Evolutionary conservation across 64 coral and sea anemone genomes (phyloP), one percentile per base, ranked within the genome.

Genomic region (Actinia equina): DNA sequence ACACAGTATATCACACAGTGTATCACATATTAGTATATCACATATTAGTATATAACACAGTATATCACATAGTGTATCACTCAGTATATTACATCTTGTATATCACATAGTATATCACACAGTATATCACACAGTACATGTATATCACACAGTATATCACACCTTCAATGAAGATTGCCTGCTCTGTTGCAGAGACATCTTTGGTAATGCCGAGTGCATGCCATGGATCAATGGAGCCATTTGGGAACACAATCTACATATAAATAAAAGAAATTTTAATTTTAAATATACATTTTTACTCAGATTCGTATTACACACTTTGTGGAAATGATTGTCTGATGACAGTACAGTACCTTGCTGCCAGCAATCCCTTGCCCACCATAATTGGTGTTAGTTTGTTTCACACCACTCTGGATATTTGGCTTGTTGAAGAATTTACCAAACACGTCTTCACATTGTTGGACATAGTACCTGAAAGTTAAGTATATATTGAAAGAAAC

Each of bases 211-310:
- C 88, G 1, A 99, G 20, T 20, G 91, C 97, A 86, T 99, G 97
- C 97, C 97, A 99, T 22, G 97, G 97, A 86, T 98, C 95, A 58
- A 99, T 99, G 52, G 97, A 99, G 2, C 97, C 97, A 79, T 99
- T 99, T 18, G 97, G 97, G 79, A 99, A 99, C 41, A 99, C 90
- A 83, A 99, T 99, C 97, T 95, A 71, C 45, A 79, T 69, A 49
- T 17, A 88, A 42, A 20, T 5, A 45, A 87, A 80, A 2, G 13
- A 57, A 2, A 57, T n/a, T n/a, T n/a, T n/a, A n/a, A n/a, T n/a
- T n/a, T n/a, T 12, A 0, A 57, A 14, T 14, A 14, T 57, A 57
- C 55, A 57, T 57, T 11, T 57, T 57, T 57, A 57, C 55, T 14
- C 55, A 12, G 30, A 4, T n/a, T n/a, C n/a, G n/a, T n/a, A n/a